Base-by-base conservation (phyloP, 1,140 invertebrate species). In the Drosophila truncata region DNA sequence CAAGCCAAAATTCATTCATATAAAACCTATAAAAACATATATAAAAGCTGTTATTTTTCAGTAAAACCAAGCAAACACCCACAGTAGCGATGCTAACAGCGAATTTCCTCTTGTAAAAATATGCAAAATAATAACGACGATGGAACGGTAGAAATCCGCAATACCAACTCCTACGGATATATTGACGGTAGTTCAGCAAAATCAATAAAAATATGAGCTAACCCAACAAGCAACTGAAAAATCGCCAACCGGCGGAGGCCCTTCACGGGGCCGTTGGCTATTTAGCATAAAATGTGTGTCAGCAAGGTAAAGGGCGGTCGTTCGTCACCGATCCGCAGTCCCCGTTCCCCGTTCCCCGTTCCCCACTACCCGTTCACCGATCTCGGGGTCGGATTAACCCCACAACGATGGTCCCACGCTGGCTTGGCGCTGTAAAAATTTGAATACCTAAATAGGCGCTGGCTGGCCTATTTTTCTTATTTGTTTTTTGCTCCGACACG, bases 261-360 rank as follows among this genome's bases (percentile, higher is more conserved):
- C 58, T 69, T 57, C 57, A 71, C 55, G 41, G 54, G 52, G 69
- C 72, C 85, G 70, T 46, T 58, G 78, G 60, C 78, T 82, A 20
- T 52, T 88, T 88, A 82, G 82, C 85, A 88, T 88, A 91, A 88
- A 88, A 88, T 88, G 85, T 88, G 78, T 88, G 85, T 88, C 85
- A 88, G 85, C 85, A 88, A 88, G 85, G 85, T 88, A 88, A 88
- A 88, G 85, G 85, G 85, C 85, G 85, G 81, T 82, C 85, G 76
- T 64, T 47, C 64, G 25, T 20, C 44, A 57, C 57, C 54, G 27
- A 39, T 58, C 57, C 62, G 57, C 23, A 33, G n/a, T 33, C 39
- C 39, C 29, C 63, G 31, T 37, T n/a, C 42, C 11, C 29, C 29
- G 27, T 27, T 27, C 7, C 3, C n/a, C 37, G 37, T 39, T 42